Evolutionary conservation across 2,113 vertebrate species (phyloP).

Genomic region (Lophochroa leadbeateri): DNA sequence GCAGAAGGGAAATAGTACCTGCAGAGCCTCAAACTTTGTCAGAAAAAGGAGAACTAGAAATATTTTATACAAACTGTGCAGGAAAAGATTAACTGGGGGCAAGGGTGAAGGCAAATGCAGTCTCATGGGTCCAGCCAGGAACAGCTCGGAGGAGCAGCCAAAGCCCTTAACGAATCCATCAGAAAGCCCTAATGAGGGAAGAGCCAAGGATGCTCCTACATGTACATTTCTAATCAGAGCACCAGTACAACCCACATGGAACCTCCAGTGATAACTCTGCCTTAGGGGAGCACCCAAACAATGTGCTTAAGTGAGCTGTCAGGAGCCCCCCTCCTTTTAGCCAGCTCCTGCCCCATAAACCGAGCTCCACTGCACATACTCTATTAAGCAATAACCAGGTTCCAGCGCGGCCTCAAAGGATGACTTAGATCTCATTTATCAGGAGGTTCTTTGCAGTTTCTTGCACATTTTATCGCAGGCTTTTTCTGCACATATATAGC

Average conservation of each 20-base stretch:
- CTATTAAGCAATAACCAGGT: slow-evolving; percentile 41
- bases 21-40: not conserved
- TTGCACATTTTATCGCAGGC: slow-evolving; percentile 9
- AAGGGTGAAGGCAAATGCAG: not conserved
- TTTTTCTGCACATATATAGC: slow-evolving; percentile 3
- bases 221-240: rapidly evolving
- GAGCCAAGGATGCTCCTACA: not conserved
- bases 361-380: slow-evolving; percentile 13
- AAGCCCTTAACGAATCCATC: not conserved
- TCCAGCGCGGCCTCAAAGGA: not conserved
- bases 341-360: not conserved
- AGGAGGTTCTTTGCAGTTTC: slow-evolving; percentile 10
- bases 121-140: not conserved
- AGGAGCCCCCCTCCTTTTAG: not conserved
- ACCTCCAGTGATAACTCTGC: rapidly evolving
- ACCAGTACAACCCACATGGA: rapidly evolving
- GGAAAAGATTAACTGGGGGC: not conserved
- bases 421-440: slow-evolving; percentile 38
- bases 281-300: not conserved
- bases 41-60: not conserved
- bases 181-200: not conserved
- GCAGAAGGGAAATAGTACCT: not conserved
- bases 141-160: not conserved
- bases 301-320: not conserved
- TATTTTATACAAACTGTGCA: not conserved